phyloP scores from a whole-genome alignment of 2,888 invertebrate genomes.

The Osedax fenrisi region DNA sequence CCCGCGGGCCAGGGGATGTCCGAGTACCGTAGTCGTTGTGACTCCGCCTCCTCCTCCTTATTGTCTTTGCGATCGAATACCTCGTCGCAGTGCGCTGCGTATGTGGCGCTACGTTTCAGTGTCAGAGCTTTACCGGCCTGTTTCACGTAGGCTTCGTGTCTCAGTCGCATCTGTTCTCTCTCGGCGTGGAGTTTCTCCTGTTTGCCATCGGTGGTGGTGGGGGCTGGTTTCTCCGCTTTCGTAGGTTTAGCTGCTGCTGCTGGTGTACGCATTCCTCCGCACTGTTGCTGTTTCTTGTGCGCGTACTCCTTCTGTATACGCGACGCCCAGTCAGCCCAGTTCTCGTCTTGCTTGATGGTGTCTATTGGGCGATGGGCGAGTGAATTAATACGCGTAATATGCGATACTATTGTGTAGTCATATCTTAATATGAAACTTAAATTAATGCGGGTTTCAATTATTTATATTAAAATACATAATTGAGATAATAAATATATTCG shows the following conservation, averaged over 20 bases:
- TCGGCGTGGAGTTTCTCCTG: neutral
- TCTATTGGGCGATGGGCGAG: too few relatives aligned
- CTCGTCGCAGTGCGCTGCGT: neutral
- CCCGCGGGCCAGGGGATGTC: neutral
- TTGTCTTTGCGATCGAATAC: neutral
- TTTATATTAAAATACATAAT: too few relatives aligned
- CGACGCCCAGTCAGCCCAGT: neutral
- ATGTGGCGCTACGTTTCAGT: too few relatives aligned
- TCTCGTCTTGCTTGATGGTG: too few relatives aligned
- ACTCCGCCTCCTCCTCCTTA: neutral
- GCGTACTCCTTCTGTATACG: neutral
- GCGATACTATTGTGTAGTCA: too few relatives aligned
- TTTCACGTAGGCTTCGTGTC: too few relatives aligned
- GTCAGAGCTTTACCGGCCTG: too few relatives aligned
- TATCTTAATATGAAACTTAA: too few relatives aligned
- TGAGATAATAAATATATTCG: too few relatives aligned
- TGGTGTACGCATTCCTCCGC: neutral
- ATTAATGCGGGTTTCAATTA: too few relatives aligned
- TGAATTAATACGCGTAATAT: too few relatives aligned
- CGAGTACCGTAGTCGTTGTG: neutral
- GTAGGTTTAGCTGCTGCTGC: neutral
- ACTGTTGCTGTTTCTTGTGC: neutral
- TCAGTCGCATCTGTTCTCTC: neutral
- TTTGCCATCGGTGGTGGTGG: neutral
- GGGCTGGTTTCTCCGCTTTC: neutral